Conservation (phyloP, 2,113 vertebrate genomes). For the Solenodon paradoxus region DNA sequence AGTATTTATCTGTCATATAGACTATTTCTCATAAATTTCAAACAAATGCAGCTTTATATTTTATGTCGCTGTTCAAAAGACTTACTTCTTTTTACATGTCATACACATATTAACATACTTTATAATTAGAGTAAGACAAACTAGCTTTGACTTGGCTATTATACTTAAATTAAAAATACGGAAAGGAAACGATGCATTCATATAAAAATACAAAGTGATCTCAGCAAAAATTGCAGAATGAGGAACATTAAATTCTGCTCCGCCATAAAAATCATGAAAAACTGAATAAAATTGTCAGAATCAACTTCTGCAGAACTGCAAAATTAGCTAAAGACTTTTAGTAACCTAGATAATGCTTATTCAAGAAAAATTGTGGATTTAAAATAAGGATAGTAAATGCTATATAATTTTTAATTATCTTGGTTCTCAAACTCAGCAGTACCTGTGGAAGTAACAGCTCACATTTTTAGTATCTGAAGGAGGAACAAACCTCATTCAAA, state of each 20-base stretch:
- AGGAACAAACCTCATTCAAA: not conserved
- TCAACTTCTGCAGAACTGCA: not conserved
- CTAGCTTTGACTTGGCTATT: not conserved
- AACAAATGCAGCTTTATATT: not conserved
- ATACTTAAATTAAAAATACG: not conserved
- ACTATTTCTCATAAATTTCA: not conserved
- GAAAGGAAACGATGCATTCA: not conserved
- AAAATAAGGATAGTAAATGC: not conserved
- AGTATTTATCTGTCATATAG: not conserved
- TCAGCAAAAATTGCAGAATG: not conserved
- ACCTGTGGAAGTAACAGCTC: not conserved
- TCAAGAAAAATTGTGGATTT: too few species aligned
- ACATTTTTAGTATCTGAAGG: not conserved
- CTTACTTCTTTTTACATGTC: not conserved
- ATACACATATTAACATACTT: not conserved
- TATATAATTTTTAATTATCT: not conserved
- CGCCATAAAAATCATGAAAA: not conserved
- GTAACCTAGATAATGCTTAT: too few species aligned
- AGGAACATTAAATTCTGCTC: not conserved
- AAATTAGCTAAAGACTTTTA: too few species aligned
- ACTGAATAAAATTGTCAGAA: not conserved
- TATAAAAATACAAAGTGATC: not conserved
- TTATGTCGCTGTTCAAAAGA: not conserved
- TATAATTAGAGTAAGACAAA: not conserved
- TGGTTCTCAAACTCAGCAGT: not conserved